These are phyloP conservation scores for Chaetorhynchus papuensis DNA, from an alignment of 2,113 vertebrate genomes.

Conservation along the genomic window DNA sequence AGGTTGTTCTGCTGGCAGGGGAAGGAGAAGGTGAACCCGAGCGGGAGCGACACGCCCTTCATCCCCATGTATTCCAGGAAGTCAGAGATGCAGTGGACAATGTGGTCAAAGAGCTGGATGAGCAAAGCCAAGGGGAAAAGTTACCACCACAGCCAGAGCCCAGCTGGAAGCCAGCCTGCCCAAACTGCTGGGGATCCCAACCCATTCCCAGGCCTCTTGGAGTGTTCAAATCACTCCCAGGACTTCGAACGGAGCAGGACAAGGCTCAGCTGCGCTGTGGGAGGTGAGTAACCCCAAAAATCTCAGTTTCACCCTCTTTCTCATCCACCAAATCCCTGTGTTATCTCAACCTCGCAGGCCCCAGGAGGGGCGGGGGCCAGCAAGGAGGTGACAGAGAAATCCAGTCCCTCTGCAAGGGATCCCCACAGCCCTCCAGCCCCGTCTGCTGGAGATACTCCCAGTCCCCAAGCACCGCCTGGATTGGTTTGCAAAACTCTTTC, in stretches of 20 bases:
- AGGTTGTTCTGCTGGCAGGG: constrained; percentile 89
- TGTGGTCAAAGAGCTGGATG: constrained; percentile 90
- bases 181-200: rapidly evolving
- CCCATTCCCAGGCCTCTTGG: not conserved
- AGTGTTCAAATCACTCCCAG: not conserved
- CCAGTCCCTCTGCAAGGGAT: rapidly evolving
- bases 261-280: not conserved
- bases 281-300: not conserved
- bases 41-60: constrained; percentile 85
- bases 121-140: not conserved
- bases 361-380: not conserved
- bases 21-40: constrained; percentile 97
- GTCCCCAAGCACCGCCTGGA: not conserved
- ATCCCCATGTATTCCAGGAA: constrained; percentile 97
- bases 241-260: not conserved
- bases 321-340: rapidly evolving
- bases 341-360: not conserved
- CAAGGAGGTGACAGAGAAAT: not conserved
- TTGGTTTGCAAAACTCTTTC: not conserved
- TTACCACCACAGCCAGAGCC: not conserved
- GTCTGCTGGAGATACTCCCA: not conserved
- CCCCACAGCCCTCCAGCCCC: not conserved
- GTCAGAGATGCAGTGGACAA: constrained; percentile 88
- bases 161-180: not conserved
- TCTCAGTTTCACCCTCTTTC: not conserved